Evolutionary conservation across 2,797 vertebrate genomes (phyloP).

Genomic region (Pangasius djambal): DNA sequence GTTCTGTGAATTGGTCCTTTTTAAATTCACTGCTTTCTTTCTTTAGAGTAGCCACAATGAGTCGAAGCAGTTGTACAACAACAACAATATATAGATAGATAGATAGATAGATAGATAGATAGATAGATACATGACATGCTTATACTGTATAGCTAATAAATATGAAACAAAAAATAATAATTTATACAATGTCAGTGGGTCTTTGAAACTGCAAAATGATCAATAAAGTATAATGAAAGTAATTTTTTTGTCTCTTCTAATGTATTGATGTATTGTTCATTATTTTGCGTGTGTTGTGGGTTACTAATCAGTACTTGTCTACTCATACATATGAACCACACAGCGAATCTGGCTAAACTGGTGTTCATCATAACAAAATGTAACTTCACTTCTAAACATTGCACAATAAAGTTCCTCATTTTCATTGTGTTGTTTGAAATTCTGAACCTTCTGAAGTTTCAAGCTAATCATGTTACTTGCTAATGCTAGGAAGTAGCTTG

Average conservation of each 20-base stretch:
- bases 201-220: slow-evolving; percentile 1
- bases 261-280: neutral
- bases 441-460: too few species aligned
- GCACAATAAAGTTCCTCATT: neutral
- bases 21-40: neutral
- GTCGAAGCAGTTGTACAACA: too few species aligned
- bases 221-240: slow-evolving; percentile 20
- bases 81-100: too few species aligned
- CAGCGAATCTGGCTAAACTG: neutral
- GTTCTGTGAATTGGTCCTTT: neutral
- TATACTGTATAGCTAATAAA: neutral
- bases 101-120: neutral
- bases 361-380: neutral
- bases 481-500: neutral
- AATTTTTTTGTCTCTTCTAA: slow-evolving; percentile 38
- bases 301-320: neutral
- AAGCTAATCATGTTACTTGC: neutral
- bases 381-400: neutral
- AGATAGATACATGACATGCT: neutral
- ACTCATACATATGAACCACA: neutral
- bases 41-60: neutral
- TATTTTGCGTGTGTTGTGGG: neutral
- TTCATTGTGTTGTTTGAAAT: neutral
- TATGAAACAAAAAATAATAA: neutral
- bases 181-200: neutral